phyloP scores from a whole-genome alignment of 2,797 vertebrate genomes.

The Pampus argenteus region DNA sequence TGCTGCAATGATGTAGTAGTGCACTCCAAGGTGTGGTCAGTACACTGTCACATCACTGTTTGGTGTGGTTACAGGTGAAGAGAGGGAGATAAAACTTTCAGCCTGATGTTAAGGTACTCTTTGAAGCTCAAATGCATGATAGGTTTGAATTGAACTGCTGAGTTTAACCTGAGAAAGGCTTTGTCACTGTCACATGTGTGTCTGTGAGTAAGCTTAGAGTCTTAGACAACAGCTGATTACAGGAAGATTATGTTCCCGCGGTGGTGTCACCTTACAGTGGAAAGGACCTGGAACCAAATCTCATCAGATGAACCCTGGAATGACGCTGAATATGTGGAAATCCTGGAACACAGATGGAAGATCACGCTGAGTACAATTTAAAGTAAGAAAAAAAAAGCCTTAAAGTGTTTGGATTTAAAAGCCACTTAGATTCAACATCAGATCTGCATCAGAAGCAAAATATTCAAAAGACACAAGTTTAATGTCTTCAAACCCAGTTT shows the following conservation, averaged over 20 bases:
- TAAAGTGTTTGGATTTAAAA: background rate
- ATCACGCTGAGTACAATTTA: background rate
- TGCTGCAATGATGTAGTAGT: background rate
- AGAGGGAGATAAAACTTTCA: background rate
- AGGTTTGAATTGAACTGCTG: background rate
- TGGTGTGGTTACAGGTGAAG: background rate
- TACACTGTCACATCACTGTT: background rate
- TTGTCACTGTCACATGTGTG: slow-evolving; percentile 19
- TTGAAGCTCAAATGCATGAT: background rate
- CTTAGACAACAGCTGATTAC: slow-evolving; percentile 64
- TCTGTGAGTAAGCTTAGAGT: slow-evolving; percentile 34
- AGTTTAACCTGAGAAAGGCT: background rate
- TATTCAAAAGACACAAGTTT: background rate
- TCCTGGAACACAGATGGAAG: slow-evolving; percentile 45
- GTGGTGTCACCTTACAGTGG: slow-evolving; percentile 64
- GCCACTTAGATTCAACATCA: background rate
- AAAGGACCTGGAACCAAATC: slow-evolving; percentile 37
- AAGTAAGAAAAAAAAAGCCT: background rate
- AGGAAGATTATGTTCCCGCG: slow-evolving; percentile 48
- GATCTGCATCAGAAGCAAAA: slow-evolving; percentile 7
- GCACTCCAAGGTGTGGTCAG: too few relatives aligned
- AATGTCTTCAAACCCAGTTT: background rate
- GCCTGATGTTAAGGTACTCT: background rate
- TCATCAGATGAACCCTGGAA: slow-evolving; percentile 38
- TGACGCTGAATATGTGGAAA: slow-evolving; percentile 27